These are phyloP conservation scores for Grus americana DNA, from an alignment of 2,113 vertebrate genomes.

Conservation along the genomic window DNA sequence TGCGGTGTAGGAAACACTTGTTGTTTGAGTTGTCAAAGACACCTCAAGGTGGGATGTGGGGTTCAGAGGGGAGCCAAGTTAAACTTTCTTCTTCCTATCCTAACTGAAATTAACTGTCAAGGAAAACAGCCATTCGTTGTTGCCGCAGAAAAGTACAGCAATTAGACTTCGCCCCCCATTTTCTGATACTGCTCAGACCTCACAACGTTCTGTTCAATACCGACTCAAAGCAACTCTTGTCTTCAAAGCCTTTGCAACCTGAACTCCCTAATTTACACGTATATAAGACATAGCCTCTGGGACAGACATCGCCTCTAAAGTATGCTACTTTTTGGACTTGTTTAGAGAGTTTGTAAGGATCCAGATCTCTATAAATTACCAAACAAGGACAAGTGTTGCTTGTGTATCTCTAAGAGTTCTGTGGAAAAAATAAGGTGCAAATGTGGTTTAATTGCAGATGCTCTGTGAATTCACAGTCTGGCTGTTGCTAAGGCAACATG, in stretches of 20 bases:
- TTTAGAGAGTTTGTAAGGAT: neutral
- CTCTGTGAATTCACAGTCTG: constrained; percentile 77
- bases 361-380: neutral
- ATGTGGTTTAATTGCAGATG: constrained; percentile 64
- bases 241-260: neutral
- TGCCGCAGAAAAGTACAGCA: neutral
- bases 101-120: neutral
- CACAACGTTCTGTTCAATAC: neutral
- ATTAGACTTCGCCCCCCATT: neutral
- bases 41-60: rapidly evolving
- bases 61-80: neutral
- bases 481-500: constrained; percentile 79
- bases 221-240: neutral
- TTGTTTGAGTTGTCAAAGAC: neutral
- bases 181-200: neutral
- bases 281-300: rapidly evolving
- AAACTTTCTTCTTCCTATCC: neutral
- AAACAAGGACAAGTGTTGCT: neutral
- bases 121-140: neutral
- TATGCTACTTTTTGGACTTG: rapidly evolving
- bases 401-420: neutral
- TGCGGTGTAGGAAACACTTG: neutral
- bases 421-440: neutral
- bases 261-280: neutral
- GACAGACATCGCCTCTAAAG: neutral